Conservation (phyloP, 2,113 vertebrate species). For the Prunella fulvescens region DNA sequence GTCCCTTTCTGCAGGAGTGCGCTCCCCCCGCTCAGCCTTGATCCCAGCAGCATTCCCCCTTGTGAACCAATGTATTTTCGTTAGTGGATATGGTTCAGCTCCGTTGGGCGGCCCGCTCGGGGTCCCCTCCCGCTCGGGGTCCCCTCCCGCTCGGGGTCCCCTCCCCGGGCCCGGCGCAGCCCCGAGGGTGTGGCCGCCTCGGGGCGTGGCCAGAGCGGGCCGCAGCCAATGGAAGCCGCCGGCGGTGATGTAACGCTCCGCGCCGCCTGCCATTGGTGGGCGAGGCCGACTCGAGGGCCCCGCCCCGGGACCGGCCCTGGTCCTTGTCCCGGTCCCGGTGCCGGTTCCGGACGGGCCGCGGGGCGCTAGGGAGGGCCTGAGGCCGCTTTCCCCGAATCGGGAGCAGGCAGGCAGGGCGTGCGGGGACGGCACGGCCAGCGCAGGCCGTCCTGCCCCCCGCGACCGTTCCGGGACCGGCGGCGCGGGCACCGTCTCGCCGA, state of each 20-base stretch:
- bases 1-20: not conserved
- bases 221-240: not conserved
- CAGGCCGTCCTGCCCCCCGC: not conserved
- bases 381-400: not conserved
- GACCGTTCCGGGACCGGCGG: too few relatives aligned
- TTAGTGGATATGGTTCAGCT: accelerated
- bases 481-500: not conserved
- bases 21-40: accelerated
- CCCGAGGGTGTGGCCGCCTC: not conserved
- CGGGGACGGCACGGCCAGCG: not conserved
- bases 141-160: too few relatives aligned
- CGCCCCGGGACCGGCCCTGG: not conserved
- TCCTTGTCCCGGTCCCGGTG: accelerated
- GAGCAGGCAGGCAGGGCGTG: not conserved
- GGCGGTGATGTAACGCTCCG: not conserved
- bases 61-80: accelerated
- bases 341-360: not conserved
- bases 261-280: not conserved
- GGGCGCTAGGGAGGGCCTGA: not conserved
- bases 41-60: accelerated
- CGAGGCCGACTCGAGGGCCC: not conserved
- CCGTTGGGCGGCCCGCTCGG: too few relatives aligned
- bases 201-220: not conserved
- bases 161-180: accelerated
- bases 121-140: too few relatives aligned